Evolutionary conservation across 2,888 invertebrate species (phyloP).

Genomic region (Trachelus troglodyta): DNA sequence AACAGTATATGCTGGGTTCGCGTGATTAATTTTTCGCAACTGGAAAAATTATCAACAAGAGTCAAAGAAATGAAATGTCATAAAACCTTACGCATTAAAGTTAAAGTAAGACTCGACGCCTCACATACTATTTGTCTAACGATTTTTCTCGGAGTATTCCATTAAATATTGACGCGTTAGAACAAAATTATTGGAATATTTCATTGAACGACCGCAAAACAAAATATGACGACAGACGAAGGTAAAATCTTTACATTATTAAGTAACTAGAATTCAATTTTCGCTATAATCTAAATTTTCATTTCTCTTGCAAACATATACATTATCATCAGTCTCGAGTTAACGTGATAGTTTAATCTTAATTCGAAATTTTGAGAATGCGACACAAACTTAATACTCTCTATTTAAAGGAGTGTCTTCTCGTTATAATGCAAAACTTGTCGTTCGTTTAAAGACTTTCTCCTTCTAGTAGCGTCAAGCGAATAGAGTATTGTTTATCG

Average conservation of each 20-base stretch:
- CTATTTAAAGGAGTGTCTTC: neutral
- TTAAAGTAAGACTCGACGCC: neutral
- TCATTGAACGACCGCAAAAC: neutral
- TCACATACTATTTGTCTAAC: neutral
- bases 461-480: neutral
- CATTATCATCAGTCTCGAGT: neutral
- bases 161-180: neutral
- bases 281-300: neutral
- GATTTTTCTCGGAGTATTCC: neutral
- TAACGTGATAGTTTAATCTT: neutral
- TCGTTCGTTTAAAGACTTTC: neutral
- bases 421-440: neutral
- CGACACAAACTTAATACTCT: neutral
- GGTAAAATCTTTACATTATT: neutral
- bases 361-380: neutral
- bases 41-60: neutral
- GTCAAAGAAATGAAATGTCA: neutral
- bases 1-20: neutral
- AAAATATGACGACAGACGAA: neutral
- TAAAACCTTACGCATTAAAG: neutral
- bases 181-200: neutral
- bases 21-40: neutral
- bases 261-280: neutral
- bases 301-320: neutral
- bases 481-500: slow-evolving; percentile 4